phyloP scores from a whole-genome alignment of 2,888 invertebrate genomes.

The Drosophila kambysellisi region DNA sequence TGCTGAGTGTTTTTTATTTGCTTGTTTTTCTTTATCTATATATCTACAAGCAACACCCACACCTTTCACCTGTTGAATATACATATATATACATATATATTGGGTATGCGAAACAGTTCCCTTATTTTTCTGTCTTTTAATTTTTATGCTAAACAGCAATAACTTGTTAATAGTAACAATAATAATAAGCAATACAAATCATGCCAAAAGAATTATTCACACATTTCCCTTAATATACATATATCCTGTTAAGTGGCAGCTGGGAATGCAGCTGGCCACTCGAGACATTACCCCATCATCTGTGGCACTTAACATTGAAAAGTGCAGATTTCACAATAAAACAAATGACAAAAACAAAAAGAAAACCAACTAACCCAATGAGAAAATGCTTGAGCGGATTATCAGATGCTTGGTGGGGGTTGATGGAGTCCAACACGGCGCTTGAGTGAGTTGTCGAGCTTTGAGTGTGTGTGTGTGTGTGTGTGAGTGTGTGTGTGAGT shows the following conservation, averaged over 20 bases:
- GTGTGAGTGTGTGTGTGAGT: slow-evolving; percentile 55
- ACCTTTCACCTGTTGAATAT: slow-evolving; percentile 7
- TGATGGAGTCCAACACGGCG: slow-evolving; percentile 3
- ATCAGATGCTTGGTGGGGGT: not conserved
- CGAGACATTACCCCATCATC: slow-evolving; percentile 14
- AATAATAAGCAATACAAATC: not conserved
- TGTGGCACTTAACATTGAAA: slow-evolving; percentile 48
- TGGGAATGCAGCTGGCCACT: not conserved
- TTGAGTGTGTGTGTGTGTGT: slow-evolving; percentile 62
- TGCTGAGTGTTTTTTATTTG: slow-evolving; percentile 4
- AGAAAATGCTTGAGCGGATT: slow-evolving; percentile 25
- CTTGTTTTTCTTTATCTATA: not conserved
- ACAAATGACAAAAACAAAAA: slow-evolving; percentile 22
- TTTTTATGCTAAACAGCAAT: not conserved
- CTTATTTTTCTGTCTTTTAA: not conserved
- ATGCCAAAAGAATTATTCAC: not conserved
- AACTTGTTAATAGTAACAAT: not conserved
- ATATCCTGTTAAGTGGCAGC: slow-evolving; percentile 1
- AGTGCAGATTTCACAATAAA: slow-evolving; percentile 30
- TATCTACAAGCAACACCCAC: not conserved
- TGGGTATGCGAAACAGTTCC: not conserved
- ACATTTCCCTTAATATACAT: not conserved
- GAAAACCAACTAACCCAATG: slow-evolving; percentile 24
- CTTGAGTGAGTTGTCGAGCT: slow-evolving; percentile 66
- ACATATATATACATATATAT: not conserved